These are phyloP conservation scores for Aphelocoma coerulescens DNA, from an alignment of 2,113 vertebrate genomes.

Conservation along the genomic window DNA sequence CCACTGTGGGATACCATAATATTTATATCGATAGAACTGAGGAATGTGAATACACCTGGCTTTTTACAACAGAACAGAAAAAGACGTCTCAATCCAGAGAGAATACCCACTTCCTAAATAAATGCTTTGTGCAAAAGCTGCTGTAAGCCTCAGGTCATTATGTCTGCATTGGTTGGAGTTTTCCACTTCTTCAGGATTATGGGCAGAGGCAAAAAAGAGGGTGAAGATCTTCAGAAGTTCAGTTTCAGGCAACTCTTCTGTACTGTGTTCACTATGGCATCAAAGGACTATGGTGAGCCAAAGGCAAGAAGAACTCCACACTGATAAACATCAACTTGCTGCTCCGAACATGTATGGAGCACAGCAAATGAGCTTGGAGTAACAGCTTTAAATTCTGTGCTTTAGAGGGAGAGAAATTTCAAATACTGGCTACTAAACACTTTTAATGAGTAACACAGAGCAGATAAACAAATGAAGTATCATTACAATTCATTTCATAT, in stretches of 20 bases:
- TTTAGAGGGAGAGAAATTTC: background rate
- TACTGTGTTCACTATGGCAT: background rate
- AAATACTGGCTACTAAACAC: background rate
- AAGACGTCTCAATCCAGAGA: background rate
- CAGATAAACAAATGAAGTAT: background rate
- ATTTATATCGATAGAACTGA: background rate
- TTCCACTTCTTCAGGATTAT: background rate
- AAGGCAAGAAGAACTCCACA: background rate
- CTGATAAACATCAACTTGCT: background rate
- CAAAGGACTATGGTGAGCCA: background rate
- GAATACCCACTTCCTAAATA: background rate
- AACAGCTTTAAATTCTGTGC: background rate
- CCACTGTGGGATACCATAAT: background rate
- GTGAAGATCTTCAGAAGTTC: background rate
- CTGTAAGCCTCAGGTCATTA: background rate
- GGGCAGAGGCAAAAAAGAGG: background rate
- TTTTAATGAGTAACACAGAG: background rate
- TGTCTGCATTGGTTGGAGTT: background rate
- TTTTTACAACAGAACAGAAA: background rate
- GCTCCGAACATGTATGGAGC: background rate
- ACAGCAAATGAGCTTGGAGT: background rate
- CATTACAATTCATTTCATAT: background rate
- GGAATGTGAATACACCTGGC: background rate
- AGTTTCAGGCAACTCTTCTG: background rate
- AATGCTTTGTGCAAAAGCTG: background rate